These are phyloP conservation scores for Balearica regulorum DNA, from an alignment of 2,797 vertebrate genomes.

Conservation along the genomic window DNA sequence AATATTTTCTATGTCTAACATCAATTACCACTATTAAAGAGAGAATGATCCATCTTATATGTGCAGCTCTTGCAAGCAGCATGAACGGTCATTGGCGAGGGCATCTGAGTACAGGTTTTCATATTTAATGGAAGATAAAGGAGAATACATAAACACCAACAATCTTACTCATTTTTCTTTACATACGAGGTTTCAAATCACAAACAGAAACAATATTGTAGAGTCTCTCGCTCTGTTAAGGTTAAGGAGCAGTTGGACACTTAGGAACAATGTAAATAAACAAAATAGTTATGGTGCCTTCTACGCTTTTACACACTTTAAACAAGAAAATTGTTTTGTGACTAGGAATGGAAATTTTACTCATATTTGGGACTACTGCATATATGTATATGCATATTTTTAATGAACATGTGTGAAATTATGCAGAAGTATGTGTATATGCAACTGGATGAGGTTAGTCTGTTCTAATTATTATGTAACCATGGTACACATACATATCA, in stretches of 20 bases:
- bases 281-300: neutral
- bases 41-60: neutral
- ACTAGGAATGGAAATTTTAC: neutral
- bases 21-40: neutral
- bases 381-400: neutral
- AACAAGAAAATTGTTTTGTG: neutral
- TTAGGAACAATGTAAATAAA: neutral
- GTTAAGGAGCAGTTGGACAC: neutral
- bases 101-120: neutral
- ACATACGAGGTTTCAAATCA: neutral
- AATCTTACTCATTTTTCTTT: neutral
- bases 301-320: neutral
- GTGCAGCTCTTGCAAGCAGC: neutral
- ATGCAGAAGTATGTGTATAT: neutral
- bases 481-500: no score
- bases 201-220: neutral
- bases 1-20: neutral
- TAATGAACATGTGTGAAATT: neutral
- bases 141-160: neutral
- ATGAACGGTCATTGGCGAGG: neutral
- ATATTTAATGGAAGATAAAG: neutral
- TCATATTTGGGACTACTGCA: neutral
- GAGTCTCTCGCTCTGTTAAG: neutral
- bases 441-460: neutral
- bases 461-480: neutral